Evolutionary conservation across 2,113 vertebrate genomes (phyloP), one percentile per base, ranked within the genome.

Genomic region (Podarcis cretensis): DNA sequence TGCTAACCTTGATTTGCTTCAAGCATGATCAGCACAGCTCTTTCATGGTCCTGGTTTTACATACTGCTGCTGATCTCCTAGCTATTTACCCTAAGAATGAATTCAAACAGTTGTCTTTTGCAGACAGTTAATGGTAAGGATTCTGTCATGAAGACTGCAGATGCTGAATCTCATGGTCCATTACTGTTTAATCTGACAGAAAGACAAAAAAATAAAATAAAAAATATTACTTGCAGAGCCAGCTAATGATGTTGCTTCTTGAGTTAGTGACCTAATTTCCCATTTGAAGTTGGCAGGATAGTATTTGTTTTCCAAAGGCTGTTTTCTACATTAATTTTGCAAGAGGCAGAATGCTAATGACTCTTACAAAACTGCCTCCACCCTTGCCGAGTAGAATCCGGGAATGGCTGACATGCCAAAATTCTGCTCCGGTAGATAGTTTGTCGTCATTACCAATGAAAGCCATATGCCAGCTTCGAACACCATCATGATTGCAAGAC

Each of bases 181-280:
- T 43, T 21, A 66, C 84, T 78, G 74, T 86, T 86, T 86, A 75
- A 86, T 86, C 84, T 78, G 59, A 40, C 74, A 78, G 59, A 76
- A 66, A 86, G 2, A n/a, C 30, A 13, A 27, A 54, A 35, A 25
- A 20, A 59, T 8, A 81, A 5, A 85, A n/a, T n/a, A n/a, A n/a
- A 74, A 27, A 68, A n/a, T 48, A 35, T 6, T 48, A 43, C 73
- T 86, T 65, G 57, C 84, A 43, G 57, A n/a, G 74, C 74, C 16
- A 6, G 74, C 59, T 86, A 86, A 86, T 77, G 74, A 77, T 86
- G 27, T 78, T n/a, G 84, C 84, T 86, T 65, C 84, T 77, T 57
- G 1, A 86, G 84, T 77, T 86, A 80, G 77, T 81, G 78, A 87
- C 85, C 77, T 69, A 87, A 80, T 87, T 87, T 87, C 85, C 76